Evolutionary conservation across 2,888 invertebrate genomes (phyloP).

Genomic region (Zootermopsis nevadensis): DNA sequence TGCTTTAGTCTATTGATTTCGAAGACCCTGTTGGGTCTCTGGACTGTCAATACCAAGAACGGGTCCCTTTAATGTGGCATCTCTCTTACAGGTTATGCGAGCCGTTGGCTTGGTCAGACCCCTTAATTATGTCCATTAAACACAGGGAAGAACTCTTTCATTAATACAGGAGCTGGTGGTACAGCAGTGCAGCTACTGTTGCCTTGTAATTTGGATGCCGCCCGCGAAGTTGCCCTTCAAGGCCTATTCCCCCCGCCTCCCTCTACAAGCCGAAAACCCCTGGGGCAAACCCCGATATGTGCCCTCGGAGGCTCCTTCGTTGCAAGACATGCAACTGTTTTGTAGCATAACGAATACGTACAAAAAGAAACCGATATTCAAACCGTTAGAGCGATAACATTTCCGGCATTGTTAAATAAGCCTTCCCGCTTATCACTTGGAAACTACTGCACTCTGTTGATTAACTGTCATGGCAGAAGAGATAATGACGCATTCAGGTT

Average conservation of each 20-base stretch:
- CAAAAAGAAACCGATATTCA: not conserved
- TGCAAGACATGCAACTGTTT: not conserved
- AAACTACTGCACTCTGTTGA: too few species aligned
- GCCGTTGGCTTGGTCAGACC: conserved; percentile 32
- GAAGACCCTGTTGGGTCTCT: not conserved
- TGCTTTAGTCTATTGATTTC: not conserved
- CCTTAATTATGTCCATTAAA: conserved; percentile 49
- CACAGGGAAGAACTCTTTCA: conserved; percentile 47
- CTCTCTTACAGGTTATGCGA: conserved; percentile 14
- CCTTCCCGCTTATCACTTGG: not conserved
- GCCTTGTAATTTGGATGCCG: conserved; percentile 47
- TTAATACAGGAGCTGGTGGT: conserved; percentile 48
- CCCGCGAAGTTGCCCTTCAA: conserved; percentile 25
- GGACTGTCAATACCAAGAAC: not conserved
- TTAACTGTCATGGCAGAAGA: not conserved
- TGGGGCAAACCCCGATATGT: conserved; percentile 7
- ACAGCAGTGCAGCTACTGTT: conserved; percentile 42
- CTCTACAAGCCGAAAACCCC: not conserved
- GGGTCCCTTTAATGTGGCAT: conserved; percentile 27
- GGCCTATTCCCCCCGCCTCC: not conserved
- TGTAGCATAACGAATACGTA: not conserved
- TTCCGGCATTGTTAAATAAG: not conserved
- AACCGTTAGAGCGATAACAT: not conserved
- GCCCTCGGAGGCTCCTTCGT: not conserved
- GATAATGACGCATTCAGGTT: not conserved